Conservation (phyloP, 2,797 vertebrate species). For the Syndactyla subalaris region DNA sequence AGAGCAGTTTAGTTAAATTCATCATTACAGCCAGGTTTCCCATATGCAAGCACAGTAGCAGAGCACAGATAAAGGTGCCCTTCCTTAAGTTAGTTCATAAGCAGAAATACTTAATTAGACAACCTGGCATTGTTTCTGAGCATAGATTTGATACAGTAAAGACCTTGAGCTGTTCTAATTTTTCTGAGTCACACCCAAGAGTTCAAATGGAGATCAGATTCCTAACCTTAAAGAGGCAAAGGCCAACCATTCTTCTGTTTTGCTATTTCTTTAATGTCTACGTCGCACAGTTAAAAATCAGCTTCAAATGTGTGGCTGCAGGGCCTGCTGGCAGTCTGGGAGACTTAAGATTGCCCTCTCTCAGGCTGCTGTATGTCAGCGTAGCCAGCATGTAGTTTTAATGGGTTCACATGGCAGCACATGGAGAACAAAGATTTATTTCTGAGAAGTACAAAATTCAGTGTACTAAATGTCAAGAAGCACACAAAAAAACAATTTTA, state of each 20-base stretch:
- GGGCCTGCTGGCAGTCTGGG: not conserved
- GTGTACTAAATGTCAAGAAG: not conserved
- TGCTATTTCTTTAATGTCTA: constrained; percentile 3
- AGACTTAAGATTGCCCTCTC: not conserved
- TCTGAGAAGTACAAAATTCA: not conserved
- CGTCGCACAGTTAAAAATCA: not conserved
- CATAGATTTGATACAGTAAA: not conserved
- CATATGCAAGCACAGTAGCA: not conserved
- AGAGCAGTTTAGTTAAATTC: constrained; percentile 37
- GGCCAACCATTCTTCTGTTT: not conserved
- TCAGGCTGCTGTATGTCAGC: not conserved
- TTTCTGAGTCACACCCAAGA: not conserved
- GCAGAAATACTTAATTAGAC: not conserved
- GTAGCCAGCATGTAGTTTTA: accelerated
- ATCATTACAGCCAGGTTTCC: not conserved
- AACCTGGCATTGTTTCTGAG: not conserved
- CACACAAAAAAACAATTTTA: not conserved
- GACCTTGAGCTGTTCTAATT: not conserved
- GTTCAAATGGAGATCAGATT: constrained; percentile 1
- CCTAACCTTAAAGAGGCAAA: not conserved
- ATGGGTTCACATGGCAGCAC: not conserved
- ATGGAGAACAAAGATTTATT: not conserved
- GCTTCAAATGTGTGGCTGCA: not conserved
- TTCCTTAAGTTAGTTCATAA: constrained; percentile 4
- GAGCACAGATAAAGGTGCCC: not conserved